Conservation (phyloP, 2,888 invertebrate genomes). For the Psylliodes chrysocephalus region DNA sequence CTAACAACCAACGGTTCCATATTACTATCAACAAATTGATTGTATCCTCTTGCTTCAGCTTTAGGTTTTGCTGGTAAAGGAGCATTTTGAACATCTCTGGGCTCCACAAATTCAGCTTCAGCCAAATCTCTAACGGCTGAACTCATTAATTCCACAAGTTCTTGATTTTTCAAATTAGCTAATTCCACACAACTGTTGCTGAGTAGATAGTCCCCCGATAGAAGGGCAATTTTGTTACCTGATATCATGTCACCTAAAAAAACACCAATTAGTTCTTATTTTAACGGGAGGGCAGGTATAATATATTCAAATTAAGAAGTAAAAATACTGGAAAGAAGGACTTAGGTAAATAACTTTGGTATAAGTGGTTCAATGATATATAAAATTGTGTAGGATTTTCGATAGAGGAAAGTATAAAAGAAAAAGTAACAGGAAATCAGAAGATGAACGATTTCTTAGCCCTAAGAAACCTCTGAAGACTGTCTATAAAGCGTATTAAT, state of each 20-base stretch:
- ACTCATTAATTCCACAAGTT: conserved; percentile 89
- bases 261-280: no score
- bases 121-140: conserved; percentile 89
- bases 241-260: conserved; percentile 83
- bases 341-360: no score
- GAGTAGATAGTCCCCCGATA: conserved; percentile 89
- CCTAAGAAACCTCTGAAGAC: no score
- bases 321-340: no score
- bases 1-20: conserved; percentile 60
- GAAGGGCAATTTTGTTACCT: conserved; percentile 93
- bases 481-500: no score
- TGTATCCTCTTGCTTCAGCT: conserved; percentile 48
- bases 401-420: no score
- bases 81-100: conserved; percentile 86
- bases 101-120: conserved; percentile 89
- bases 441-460: no score
- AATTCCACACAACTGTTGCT: conserved; percentile 89
- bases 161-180: conserved; percentile 81
- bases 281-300: no score
- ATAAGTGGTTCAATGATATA: no score
- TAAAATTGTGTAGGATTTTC: no score
- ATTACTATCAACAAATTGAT: conserved; percentile 53
- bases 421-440: no score
- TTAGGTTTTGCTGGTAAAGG: conserved; percentile 78
- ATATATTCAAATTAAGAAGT: no score